Conservation (phyloP, 1,140 invertebrate species). For the Heliconius nattereri region DNA sequence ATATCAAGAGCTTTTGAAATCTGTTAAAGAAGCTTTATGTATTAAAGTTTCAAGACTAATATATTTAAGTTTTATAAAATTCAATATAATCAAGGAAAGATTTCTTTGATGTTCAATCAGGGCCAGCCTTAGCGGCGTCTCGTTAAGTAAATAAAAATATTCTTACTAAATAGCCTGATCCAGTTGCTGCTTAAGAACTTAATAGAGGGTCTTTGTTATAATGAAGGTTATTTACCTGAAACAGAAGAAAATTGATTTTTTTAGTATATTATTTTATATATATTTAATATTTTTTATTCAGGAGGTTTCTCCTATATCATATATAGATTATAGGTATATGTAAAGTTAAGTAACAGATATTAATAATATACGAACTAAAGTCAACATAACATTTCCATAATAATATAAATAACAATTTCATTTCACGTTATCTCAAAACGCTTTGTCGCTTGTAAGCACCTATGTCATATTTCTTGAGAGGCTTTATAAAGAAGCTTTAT, state of each 20-base stretch:
- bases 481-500: constrained; percentile 2
- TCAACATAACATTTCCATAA: too few species aligned
- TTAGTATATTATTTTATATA: neutral
- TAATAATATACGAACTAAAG: too few species aligned
- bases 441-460: neutral
- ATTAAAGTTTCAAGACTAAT: neutral
- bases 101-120: constrained; percentile 26
- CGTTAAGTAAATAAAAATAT: constrained; percentile 27
- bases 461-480: constrained; percentile 1
- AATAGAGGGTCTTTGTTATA: neutral
- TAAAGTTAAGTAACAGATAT: too few species aligned
- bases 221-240: constrained; percentile 30
- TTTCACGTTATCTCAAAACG: neutral
- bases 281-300: too few species aligned
- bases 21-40: neutral
- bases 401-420: too few species aligned
- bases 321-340: too few species aligned
- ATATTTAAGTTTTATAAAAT: neutral
- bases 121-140: constrained; percentile 21
- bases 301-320: too few species aligned
- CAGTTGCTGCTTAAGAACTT: neutral
- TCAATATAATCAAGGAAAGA: constrained; percentile 32
- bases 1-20: too few species aligned
- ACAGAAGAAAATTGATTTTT: constrained; percentile 11
- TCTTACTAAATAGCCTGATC: neutral